Base-by-base conservation (phyloP, 2,113 vertebrate species). In the Pholis gunnellus region DNA sequence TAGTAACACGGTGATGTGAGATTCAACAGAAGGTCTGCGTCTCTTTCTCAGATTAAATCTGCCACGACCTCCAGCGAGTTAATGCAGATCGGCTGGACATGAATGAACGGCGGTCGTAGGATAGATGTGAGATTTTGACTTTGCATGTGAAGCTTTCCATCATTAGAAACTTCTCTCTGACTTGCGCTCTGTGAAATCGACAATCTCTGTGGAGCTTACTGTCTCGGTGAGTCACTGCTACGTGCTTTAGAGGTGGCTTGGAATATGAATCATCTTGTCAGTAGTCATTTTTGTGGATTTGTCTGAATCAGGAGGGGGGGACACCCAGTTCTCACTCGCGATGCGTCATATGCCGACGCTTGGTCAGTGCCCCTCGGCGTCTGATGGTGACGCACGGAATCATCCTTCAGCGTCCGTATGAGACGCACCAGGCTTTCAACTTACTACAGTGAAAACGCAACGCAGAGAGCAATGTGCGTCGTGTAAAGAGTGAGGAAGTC, bases 241-340 rank as follows among this genome's bases (percentile, higher is more conserved):
- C 2, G 46, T 48, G 46, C 34, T 48, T 18, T 48, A 48, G 46
- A 48, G 46, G 46, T 48, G 56, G 13, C 5, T 59, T 29, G 13
- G 56, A 29, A 15, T 15, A 27, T 59, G 56, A 61, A 52, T 63
- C 76, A 61, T 63, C n/a, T 60, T 17, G 40, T 78, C 59, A 50
- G 38, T 11, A 25, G 22, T 27, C 29, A 20, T 25, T n/a, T 1
- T 48, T 36, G 57, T 29, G 22, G 42, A 44, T 60, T 34, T 13
- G 25, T 57, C n/a, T 56, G 63, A 67, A 67, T 67, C 74, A n/a
- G 63, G 7, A 7, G 48, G 18, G 18, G 40, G 40, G 40, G 38
- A 9, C 7, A 8, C 36, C 36, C 40, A 42, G 18, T 6, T 22
- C 48, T 50, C 50, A 52, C 20, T 52, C 20, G 20, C 20, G 1